These are phyloP conservation scores for Proisotoma minuta DNA, from an alignment of 2,888 invertebrate species.

Conservation along the genomic window DNA sequence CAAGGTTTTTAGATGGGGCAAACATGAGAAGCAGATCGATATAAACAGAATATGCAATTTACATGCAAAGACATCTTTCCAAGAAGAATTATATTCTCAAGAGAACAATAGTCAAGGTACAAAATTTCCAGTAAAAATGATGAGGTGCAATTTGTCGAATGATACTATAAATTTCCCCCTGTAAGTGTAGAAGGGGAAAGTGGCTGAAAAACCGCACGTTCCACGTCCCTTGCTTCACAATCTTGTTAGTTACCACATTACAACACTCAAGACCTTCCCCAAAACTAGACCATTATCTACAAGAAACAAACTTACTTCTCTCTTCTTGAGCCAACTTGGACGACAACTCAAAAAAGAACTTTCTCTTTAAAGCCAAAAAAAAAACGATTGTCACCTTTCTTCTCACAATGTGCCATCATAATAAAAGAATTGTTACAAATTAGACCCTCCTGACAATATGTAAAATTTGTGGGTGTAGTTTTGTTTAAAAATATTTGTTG, in stretches of 20 bases:
- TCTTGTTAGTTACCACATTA: background rate
- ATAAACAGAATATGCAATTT: conserved; percentile 27
- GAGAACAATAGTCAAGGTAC: conserved; percentile 22
- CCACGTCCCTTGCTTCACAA: background rate
- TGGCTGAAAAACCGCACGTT: conserved; percentile 3
- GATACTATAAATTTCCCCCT: conserved; percentile 28
- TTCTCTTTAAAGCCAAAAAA: too few relatives aligned
- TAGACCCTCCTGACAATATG: background rate
- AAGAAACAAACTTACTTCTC: background rate
- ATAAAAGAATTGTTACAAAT: conserved; percentile 1
- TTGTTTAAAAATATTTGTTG: background rate
- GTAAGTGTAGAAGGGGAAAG: background rate
- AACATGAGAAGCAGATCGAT: conserved; percentile 10
- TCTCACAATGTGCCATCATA: background rate
- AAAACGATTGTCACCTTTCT: conserved; percentile 1
- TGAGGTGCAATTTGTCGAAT: conserved; percentile 41
- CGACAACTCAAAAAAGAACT: too few relatives aligned
- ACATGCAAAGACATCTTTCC: conserved; percentile 34
- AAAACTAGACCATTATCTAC: background rate
- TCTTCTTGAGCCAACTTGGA: too few relatives aligned
- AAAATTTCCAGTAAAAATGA: conserved; percentile 29
- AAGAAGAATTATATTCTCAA: conserved; percentile 17
- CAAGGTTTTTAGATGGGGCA: background rate
- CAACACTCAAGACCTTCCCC: background rate
- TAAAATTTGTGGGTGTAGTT: background rate